Base-by-base conservation (phyloP, 2,797 vertebrate genomes). In the Erpetoichthys calabaricus region DNA sequence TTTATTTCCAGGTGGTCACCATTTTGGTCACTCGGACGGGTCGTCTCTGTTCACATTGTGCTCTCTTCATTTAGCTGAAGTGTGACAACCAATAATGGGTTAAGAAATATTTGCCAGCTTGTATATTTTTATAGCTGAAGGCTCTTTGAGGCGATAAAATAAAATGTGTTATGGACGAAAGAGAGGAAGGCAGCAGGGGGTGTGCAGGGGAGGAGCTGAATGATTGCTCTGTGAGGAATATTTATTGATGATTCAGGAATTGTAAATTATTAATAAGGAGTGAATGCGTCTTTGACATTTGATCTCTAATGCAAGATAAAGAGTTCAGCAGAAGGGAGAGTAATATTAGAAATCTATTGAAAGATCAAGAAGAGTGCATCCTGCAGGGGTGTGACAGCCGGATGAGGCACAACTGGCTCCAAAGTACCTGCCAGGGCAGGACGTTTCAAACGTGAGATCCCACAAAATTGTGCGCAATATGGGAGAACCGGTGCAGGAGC, bases 221-320 rank as follows among this genome's bases (percentile, higher is more conserved):
- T 82, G 81, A 81, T 82, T 75, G 79, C 80, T 76, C 69, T 77
- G 79, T 79, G 79, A 80, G 81, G 81, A 83, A 76, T 84, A 84
- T 83, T 25, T 85, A 81, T 79, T 85, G 82, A 86, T 86, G 84
- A 86, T 81, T 85, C 84, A 85, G 80, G 68, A 73, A 45, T 68
- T 75, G 81, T 86, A 78, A 85, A 86, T 86, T 86, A 86, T 86
- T 86, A 83, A 86, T 76, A 79, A 75, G 60, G 63, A 76, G 74
- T 80, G 79, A 80, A 83, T 72, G 80, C 83, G 79, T 81, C 77
- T 86, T 81, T 82, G 84, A 85, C 81, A 86, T 86, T 79, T 75
- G 77, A 86, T 86, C 80, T 80, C 75, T 43, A 3, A 6, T 43
- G 53, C 25, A 42, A 43, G 53, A 41, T n/a, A 42, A 43, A 42